phyloP scores from a whole-genome alignment of 37 sponge, comb jelly and placozoan species.

The Halisarca cf. caerulea region DNA sequence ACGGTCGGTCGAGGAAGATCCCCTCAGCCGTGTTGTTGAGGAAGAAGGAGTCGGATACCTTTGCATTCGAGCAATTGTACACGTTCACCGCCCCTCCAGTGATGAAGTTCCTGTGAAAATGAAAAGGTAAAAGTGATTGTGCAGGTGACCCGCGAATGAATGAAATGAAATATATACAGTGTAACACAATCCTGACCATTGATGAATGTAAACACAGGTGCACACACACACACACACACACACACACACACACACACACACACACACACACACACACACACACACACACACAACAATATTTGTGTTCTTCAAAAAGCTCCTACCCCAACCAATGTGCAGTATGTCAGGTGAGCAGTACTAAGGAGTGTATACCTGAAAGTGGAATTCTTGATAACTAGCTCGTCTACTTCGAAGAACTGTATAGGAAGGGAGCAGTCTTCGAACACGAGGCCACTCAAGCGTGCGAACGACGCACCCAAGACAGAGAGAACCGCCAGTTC shows the following conservation, averaged over 20 bases:
- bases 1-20: neutral
- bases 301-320: too few species aligned
- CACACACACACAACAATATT: too few species aligned
- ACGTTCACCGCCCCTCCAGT: constrained; percentile 2
- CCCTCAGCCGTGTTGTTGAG: constrained; percentile 11
- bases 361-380: constrained; percentile 1
- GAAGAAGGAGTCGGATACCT: neutral
- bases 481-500: neutral
- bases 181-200: too few species aligned
- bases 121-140: too few species aligned
- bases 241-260: too few species aligned
- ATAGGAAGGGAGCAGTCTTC: neutral
- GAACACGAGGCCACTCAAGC: neutral
- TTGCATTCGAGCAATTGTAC: neutral
- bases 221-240: too few species aligned
- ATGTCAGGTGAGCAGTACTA: too few species aligned
- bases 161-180: too few species aligned
- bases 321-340: too few species aligned
- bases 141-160: too few species aligned
- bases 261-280: too few species aligned
- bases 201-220: too few species aligned
- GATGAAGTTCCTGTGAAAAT: neutral
- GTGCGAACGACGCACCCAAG: neutral
- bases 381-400: neutral
- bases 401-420: neutral